phyloP scores from a whole-genome alignment of 2,888 invertebrate genomes.

The Chaetoderma sp. region DNA sequence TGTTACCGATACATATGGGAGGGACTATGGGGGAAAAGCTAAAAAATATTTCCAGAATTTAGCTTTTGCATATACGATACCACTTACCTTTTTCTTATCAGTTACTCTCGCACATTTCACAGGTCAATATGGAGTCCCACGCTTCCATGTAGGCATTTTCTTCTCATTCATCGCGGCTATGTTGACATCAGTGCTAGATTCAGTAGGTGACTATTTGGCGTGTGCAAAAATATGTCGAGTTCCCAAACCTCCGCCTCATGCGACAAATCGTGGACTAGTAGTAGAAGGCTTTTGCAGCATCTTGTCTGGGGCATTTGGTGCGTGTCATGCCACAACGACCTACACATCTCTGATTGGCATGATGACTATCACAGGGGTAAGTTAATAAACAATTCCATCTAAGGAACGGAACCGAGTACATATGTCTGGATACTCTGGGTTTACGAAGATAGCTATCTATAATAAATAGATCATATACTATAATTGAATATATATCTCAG shows the following conservation, averaged over 20 bases:
- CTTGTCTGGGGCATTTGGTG: constrained; percentile 49
- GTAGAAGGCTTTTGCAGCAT: constrained; percentile 53
- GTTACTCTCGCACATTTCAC: too few species aligned
- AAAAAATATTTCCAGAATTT: too few species aligned
- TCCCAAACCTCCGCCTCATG: constrained; percentile 47
- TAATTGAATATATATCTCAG: too few species aligned
- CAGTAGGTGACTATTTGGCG: constrained; percentile 54
- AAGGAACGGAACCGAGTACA: too few species aligned
- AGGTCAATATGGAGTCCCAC: constrained; percentile 57
- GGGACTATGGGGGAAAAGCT: too few species aligned
- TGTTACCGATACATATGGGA: too few species aligned
- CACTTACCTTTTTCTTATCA: too few species aligned
- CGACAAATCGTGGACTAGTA: constrained; percentile 53
- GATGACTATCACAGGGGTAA: constrained; percentile 16
- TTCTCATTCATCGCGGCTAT: constrained; percentile 48
- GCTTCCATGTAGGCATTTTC: constrained; percentile 42
- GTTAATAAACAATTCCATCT: too few species aligned
- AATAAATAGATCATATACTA: too few species aligned
- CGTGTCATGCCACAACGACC: constrained; percentile 53
- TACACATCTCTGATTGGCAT: constrained; percentile 37
- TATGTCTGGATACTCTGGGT: too few species aligned
- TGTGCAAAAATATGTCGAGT: constrained; percentile 40
- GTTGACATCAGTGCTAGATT: constrained; percentile 48
- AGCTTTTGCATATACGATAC: too few species aligned
- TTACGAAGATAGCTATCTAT: too few species aligned